Base-by-base conservation (phyloP, 2,113 vertebrate species). In the Tyto alba region DNA sequence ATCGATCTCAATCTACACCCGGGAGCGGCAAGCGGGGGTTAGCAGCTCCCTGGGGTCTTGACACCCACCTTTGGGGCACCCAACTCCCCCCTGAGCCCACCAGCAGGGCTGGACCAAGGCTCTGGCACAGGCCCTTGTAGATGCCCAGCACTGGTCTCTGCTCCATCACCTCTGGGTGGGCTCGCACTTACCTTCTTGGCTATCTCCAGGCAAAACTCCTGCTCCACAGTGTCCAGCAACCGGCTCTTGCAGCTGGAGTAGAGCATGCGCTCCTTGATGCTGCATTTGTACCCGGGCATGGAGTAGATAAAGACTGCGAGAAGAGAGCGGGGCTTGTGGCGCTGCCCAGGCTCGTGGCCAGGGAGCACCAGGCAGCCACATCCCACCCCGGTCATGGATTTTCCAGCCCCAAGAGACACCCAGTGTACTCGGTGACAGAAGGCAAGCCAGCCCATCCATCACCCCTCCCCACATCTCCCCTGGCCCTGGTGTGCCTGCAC, bases 211-310 rank as follows among this genome's bases (percentile, higher is more conserved):
- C 98, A 98, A 80, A 99, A 99, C 74, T 99, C 99, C 97, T 98
- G 98, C 97, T 99, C 99, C 88, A 98, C 99, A 0, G 99, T 99
- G 85, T 99, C 99, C 23, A 99, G 98, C 92, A 99, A 98, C 43
- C 99, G 98, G 97, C 99, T 99, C 98, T 99, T 99, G 97, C 99
- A 99, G 98, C 99, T 99, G 89, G 99, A 99, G 95, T 99, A 99
- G 47, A 99, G 97, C 99, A 99, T 99, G 80, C 99, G 98, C 83
- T 99, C 99, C 91, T 99, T 99, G 97, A 99, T 99, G 93, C 99
- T 99, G 95, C 99, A 99, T 94, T 99, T 99, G 98, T 99, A 99
- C 5, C 99, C 99, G 0, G 99, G 99, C 99, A 99, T 99, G 23
- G 99, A 99, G 97, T 99, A 99, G 97, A 99, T 99, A 89, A 99